Evolutionary conservation across 2,888 invertebrate species (phyloP).

Genomic region (Xanthostigma xanthostigma): DNA sequence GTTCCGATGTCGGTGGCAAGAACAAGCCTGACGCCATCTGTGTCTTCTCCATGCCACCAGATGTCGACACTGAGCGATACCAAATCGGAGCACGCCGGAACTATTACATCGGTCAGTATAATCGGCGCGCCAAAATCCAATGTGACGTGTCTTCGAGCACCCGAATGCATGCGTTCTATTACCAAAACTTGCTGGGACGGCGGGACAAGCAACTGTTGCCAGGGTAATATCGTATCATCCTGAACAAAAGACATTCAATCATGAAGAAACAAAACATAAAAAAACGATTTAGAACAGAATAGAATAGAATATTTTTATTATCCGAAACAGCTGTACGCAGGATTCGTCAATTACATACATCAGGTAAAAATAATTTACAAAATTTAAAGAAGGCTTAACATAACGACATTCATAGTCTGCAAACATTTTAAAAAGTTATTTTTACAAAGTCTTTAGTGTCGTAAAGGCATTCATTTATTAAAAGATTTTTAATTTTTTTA

Average conservation of each 20-base stretch:
- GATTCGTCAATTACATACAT: too few species aligned
- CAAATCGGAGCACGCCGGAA: conserved; percentile 66
- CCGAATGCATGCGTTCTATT: conserved; percentile 86
- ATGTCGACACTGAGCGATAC: conserved; percentile 79
- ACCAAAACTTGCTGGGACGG: conserved; percentile 72
- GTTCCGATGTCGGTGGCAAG: conserved; percentile 78
- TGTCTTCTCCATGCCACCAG: conserved; percentile 77
- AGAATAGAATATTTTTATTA: too few species aligned
- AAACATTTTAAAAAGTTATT: too few species aligned
- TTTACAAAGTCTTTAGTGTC: too few species aligned
- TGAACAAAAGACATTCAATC: conserved; percentile 15
- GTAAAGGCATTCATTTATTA: too few species aligned
- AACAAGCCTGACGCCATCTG: conserved; percentile 69
- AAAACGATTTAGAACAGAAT: too few species aligned
- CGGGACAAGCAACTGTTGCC: conserved; percentile 63
- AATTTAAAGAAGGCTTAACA: too few species aligned
- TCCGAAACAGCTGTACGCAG: too few species aligned
- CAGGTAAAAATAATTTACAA: too few species aligned
- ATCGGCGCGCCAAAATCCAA: conserved; percentile 82
- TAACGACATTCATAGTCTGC: too few species aligned
- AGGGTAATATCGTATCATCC: conserved; percentile 37
- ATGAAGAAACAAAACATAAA: too few species aligned
- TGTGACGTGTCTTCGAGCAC: conserved; percentile 81
- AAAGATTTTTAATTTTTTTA: too few species aligned
- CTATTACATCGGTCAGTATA: conserved; percentile 70